Base-by-base conservation (phyloP, 1,140 invertebrate species). In the Centruroides vittatus region DNA sequence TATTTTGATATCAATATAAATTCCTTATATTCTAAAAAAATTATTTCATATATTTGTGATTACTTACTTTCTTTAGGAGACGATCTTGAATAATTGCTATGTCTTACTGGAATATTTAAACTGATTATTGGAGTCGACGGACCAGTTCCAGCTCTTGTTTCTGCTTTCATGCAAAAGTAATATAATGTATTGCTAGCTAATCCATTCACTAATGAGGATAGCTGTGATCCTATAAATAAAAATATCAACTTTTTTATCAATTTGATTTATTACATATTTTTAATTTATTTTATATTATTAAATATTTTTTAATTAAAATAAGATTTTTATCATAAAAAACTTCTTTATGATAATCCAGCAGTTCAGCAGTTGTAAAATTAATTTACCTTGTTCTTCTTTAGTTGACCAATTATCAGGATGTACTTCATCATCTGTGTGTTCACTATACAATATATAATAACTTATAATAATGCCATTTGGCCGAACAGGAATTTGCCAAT, bases 131-230 rank as follows among this genome's bases (percentile, higher is more conserved):
- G 53, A 13, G 67, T 60, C 9, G 63, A 55, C 50, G 73, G 75
- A 8, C 81, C 79, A 57, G 73, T 70, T 12, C 80, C 80, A 41
- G 77, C 76, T 62, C 73, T 73, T 9, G 78, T 81, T 4, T 70
- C 72, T 23, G 79, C 81, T 62, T 76, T 73, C 35, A 82, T 73
- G 63, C 75, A 71, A 47, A 82, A 73, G 51, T 75, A 78, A 62
- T 83, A 82, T 34, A 71, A 67, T 54, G 73, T 74, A 23, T 77
- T 76, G 3, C 74, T 70, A 11, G 73, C 52, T 41, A 82, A 68
- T 47, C 71, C 73, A 56, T 57, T 61, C 4, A 67, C 10, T 9
- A 64, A 13, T 36, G 59, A 58, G 0, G 64, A 56, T 6, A 55
- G 23, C 58, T 63, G 61, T 36, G 10, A 72, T 71, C 53, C 81